Evolutionary conservation across 2,797 vertebrate species (phyloP).

Genomic region (Pachyuromys duprasi): DNA sequence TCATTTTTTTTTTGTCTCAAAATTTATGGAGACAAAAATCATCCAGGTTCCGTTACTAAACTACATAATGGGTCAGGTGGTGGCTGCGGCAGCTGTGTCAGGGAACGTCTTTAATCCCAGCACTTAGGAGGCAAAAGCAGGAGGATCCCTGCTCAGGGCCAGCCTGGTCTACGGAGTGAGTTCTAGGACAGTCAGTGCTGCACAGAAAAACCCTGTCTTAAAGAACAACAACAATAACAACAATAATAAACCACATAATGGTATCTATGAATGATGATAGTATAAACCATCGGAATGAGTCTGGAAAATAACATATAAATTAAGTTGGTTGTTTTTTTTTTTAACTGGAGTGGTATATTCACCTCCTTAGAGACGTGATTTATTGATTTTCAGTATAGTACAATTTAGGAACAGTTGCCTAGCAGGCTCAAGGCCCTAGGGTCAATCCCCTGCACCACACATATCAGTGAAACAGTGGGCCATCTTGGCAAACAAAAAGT

Average conservation of each 20-base stretch:
- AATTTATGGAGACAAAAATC: slow-evolving; percentile 14
- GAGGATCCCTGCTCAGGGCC: neutral
- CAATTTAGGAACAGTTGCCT: neutral
- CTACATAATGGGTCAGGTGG: neutral
- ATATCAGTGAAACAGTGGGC: neutral
- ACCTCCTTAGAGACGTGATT: neutral
- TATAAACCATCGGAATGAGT: slow-evolving; percentile 20
- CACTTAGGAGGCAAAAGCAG: neutral
- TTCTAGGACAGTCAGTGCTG: neutral
- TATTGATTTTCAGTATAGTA: neutral
- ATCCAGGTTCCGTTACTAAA: slow-evolving; percentile 15
- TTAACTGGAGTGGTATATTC: neutral
- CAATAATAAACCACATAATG: neutral
- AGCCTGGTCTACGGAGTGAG: neutral
- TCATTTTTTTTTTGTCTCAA: neutral
- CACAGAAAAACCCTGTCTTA: neutral
- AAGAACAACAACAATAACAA: neutral
- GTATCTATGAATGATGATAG: neutral
- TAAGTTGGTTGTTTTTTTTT: neutral
- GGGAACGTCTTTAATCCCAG: neutral
- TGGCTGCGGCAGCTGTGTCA: no score
- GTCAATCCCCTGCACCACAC: neutral
- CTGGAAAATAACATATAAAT: neutral
- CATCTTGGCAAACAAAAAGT: slow-evolving; percentile 50
- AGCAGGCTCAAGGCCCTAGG: neutral